Base-by-base conservation (phyloP, 1,140 invertebrate species). In the Arion vulgaris region DNA sequence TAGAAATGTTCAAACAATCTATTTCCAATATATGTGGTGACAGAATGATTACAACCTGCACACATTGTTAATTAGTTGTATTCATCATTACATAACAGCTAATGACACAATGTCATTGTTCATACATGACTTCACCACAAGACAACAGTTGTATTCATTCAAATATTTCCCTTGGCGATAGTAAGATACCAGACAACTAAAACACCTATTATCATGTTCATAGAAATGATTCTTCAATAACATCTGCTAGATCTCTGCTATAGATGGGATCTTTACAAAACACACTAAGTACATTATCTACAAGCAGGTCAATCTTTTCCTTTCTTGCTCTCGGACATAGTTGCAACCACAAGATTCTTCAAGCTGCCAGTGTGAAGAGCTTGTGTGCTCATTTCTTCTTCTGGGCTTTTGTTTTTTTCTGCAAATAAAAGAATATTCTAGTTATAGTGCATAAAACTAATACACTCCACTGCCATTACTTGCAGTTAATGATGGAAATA, bases 301-400 rank as follows among this genome's bases (percentile, higher is more conserved):
- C 62, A 66, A 5, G 0, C 28, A 32, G 62, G 32, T 66, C n/a
- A 66, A 32, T 66, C 62, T 57, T 57, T 23, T 57, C 53, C 53
- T 57, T 57, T 57, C 53, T 49, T 51, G 39, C 39, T 68, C 74
- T 62, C 76, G 38, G 49, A 78, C 26, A 36, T 68, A 23, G 62
- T 62, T 78, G 51, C 45, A 78, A 62, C 76, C 76, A 36, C 17
- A 49, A 57, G 62, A 57, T 78, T 49, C 75, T 66, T 77, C 49
- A 78, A 78, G 76, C 76, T 78, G 76, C 76, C 76, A 39, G n/a
- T 68, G n/a, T 62, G 76, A 78, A 78, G 76, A 78, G 76, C 76
- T 15, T 28, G 7, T 26, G 32, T 17, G 57, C 62, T 68, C 62
- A 78, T 34, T 78, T 78, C 62, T 78, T 78, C 39, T 78, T 78